Percentiles rank a stretch among this genome's conserved stretches.
Evolutionary conservation across 2,888 invertebrate genomes (phyloP).

Genomic region (Platynereis dumerilii): DNA sequence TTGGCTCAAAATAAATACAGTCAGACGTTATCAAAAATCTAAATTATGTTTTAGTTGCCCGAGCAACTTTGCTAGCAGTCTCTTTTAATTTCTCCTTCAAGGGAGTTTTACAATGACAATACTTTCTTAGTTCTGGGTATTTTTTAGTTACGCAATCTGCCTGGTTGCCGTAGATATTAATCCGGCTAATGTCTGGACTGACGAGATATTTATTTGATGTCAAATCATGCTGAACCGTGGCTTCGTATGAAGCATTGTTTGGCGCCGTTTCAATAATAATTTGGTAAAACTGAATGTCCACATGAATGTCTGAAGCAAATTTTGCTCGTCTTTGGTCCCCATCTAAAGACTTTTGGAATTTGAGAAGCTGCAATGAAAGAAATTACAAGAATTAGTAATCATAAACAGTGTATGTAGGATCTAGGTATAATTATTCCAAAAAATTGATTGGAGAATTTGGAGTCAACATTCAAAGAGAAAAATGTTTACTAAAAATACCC

Average conservation of each 20-base stretch:
- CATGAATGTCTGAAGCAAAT: constrained; percentile 34
- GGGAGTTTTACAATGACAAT: constrained; percentile 10
- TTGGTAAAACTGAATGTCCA: constrained; percentile 45
- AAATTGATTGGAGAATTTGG: too few species aligned
- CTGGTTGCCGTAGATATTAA: constrained; percentile 49
- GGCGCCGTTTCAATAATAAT: constrained; percentile 47
- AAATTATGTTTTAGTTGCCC: too few species aligned
- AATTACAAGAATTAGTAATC: neutral
- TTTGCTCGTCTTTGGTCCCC: constrained; percentile 44
- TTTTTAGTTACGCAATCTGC: constrained; percentile 43
- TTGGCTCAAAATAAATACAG: too few species aligned
- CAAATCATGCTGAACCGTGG: constrained; percentile 41
- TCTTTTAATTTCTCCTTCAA: too few species aligned
- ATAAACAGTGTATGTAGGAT: too few species aligned
- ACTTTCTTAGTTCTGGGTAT: constrained; percentile 19
- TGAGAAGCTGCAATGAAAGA: constrained; percentile 42
- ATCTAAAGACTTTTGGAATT: constrained; percentile 42
- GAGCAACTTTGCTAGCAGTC: too few species aligned
- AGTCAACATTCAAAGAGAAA: too few species aligned
- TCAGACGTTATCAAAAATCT: too few species aligned
- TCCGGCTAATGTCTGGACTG: constrained; percentile 44
- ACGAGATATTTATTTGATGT: constrained; percentile 20
- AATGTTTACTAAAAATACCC: too few species aligned
- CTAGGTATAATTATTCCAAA: too few species aligned
- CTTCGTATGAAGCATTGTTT: constrained; percentile 49